Evolutionary conservation across 2,888 invertebrate species (phyloP), one percentile per base, ranked within the genome.

Genomic region (Brachyopa scutellaris): DNA sequence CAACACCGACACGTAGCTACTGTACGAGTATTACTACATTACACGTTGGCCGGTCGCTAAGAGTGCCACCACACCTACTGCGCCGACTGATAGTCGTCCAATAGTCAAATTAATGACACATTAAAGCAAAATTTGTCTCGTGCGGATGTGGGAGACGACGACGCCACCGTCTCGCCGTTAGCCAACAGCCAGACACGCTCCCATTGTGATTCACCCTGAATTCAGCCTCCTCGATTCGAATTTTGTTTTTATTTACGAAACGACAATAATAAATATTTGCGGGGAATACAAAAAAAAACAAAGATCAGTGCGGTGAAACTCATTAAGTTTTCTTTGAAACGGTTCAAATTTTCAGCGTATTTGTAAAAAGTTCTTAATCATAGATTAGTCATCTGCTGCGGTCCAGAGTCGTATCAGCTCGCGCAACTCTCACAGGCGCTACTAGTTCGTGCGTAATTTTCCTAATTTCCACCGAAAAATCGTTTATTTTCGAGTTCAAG

Each of bases 91-190:
- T 36, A 11, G 19, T 6, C 45, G 47, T 36, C 67, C 61, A 15
- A 79, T 80, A 70, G 55, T 31, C 57, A 62, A 80, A 80, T 69
- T 80, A 76, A 70, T 80, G 76, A 64, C 40, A 62, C 76, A 64
- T 76, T 80, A 57, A 26, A 67, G 33, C 23, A 51, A 74, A 67
- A 67, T 49, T 62, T 77, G 57, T 78, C 72, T 64, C 64, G 11
- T 33, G 42, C 45, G 36, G 45, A 73, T 73, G 78, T 79, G 66
- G 73, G 66, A 66, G 73, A 79, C 73, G 49, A 45, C 72, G 73
- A 79, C 73, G 49, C 53, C 72, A 47, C 29, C 17, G 51, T 23
- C 61, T 53, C 59, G 40, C 17, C 49, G 8, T 23, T 9, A 17
- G 3, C 4, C 8, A 38, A n/a, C 47, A 64, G 40, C 33, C 45